Percentiles rank a stretch among this genome's conserved stretches.
Evolutionary conservation across 64 coral and sea anemone species (phyloP).

Genomic region (Stylophora pistillata): DNA sequence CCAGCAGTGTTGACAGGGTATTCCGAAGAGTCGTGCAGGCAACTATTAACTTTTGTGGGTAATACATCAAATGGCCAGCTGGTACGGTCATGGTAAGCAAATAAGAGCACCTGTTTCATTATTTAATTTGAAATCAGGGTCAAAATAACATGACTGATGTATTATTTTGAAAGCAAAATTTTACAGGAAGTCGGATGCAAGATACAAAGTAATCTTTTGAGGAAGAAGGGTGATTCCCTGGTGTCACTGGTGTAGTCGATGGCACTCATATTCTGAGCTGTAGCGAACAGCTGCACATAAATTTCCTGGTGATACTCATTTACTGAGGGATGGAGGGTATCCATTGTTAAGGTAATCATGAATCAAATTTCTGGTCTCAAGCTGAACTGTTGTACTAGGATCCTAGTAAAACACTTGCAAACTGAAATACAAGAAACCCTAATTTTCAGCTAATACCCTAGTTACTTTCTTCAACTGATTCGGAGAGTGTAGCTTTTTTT

Average conservation of each 20-base stretch:
- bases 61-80: constrained; percentile 21
- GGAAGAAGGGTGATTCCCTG: constrained; percentile 47
- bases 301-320: constrained; percentile 29
- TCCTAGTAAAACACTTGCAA: too few species aligned
- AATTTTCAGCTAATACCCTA: too few species aligned
- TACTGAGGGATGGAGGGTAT: constrained; percentile 19
- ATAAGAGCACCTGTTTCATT: too few species aligned
- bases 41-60: not conserved
- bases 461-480: too few species aligned
- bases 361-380: too few species aligned
- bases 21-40: not conserved
- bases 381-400: too few species aligned
- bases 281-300: not conserved
- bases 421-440: too few species aligned
- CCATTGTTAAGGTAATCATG: not conserved
- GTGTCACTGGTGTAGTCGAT: constrained; percentile 33
- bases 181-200: not conserved
- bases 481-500: too few species aligned
- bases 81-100: not conserved
- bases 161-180: too few species aligned
- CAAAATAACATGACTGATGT: too few species aligned
- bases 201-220: not conserved
- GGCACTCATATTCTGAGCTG: too few species aligned
- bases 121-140: too few species aligned
- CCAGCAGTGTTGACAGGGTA: constrained; percentile 5